These are phyloP conservation scores for Eidolon dupreanum DNA, from an alignment of 2,797 vertebrate genomes.

Conservation along the genomic window DNA sequence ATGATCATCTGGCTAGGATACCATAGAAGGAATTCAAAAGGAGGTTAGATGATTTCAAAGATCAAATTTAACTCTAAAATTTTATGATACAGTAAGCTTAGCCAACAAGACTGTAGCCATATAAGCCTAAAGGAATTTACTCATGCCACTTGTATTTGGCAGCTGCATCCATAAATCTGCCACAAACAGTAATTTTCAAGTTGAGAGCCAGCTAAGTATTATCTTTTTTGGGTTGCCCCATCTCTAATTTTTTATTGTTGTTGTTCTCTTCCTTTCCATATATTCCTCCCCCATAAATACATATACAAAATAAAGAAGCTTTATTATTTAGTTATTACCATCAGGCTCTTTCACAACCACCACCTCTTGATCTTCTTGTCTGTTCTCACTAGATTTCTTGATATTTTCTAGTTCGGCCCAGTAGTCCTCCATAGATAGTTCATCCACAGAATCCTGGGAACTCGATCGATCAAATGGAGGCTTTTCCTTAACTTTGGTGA, in stretches of 20 bases:
- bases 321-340: constrained; percentile 86
- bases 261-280: background rate
- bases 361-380: constrained; percentile 87
- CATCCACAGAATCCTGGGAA: constrained; percentile 98
- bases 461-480: constrained; percentile 87
- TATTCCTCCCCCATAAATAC: background rate
- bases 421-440: constrained; percentile 93
- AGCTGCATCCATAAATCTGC: background rate
- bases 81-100: background rate
- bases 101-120: background rate
- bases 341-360: constrained; percentile 93
- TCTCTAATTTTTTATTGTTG: background rate
- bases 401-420: constrained; percentile 97
- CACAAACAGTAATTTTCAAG: background rate
- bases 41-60: background rate
- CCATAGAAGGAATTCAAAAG: background rate
- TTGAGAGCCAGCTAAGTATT: background rate
- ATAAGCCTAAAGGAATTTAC: background rate
- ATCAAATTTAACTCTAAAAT: background rate
- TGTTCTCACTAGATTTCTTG: constrained; percentile 87
- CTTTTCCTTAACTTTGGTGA: constrained; percentile 76
- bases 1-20: background rate
- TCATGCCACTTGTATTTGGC: background rate
- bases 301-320: background rate
- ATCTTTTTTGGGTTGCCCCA: background rate